A percentile compares a stretch with the other conserved stretches of the same genome.
Conservation (phyloP, 2,888 invertebrate genomes). For the Halictus quadricinctus region DNA sequence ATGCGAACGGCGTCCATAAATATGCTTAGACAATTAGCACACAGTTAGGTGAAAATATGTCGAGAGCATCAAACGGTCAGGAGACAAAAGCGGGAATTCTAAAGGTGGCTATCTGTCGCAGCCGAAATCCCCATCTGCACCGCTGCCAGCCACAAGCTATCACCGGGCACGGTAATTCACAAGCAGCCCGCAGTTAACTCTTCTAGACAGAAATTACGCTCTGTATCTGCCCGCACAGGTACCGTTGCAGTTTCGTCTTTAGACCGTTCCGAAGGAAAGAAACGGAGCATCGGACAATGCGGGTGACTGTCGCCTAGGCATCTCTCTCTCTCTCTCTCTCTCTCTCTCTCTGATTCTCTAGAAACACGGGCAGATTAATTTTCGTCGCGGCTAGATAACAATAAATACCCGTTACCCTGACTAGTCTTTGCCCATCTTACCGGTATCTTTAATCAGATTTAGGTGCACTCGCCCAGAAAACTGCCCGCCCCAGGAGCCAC, state of each 20-base stretch:
- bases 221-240: slow-evolving; percentile 20
- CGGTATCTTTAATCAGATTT: slow-evolving; percentile 60
- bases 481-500: slow-evolving; percentile 7
- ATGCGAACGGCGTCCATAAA: background rate
- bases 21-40: background rate
- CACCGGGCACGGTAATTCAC: slow-evolving; percentile 4
- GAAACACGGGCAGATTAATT: slow-evolving; percentile 45
- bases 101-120: background rate
- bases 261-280: background rate
- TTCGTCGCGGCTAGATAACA: slow-evolving; percentile 47
- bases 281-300: slow-evolving; percentile 1
- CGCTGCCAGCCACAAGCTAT: background rate
- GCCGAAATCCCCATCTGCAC: background rate
- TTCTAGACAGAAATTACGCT: slow-evolving; percentile 9
- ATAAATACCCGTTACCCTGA: slow-evolving; percentile 49
- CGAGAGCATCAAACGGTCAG: background rate
- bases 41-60: background rate
- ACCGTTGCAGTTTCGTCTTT: slow-evolving; percentile 8
- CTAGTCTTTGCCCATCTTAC: slow-evolving; percentile 19
- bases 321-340: no score
- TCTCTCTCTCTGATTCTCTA: background rate
- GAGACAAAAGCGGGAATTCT: background rate
- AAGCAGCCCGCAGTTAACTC: slow-evolving; percentile 17
- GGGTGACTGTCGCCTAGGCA: slow-evolving; percentile 12
- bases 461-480: slow-evolving; percentile 43